Conservation (phyloP, 1,140 invertebrate genomes). For the Euwallacea similis region DNA sequence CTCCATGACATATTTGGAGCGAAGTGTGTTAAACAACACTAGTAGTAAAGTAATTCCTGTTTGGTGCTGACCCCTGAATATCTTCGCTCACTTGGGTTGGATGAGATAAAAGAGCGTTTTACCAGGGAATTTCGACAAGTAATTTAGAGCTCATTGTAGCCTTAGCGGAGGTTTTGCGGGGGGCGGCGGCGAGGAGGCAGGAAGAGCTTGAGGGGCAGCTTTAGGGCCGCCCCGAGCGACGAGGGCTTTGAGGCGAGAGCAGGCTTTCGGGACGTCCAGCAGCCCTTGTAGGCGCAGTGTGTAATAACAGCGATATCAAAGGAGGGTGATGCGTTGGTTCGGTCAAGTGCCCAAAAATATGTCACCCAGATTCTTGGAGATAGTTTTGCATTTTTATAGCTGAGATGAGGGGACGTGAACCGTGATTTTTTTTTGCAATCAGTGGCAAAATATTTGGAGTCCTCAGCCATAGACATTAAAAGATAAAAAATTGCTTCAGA, state of each 20-base stretch:
- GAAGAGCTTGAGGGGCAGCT: too few species aligned
- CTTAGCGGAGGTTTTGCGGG: too few species aligned
- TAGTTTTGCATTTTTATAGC: too few species aligned
- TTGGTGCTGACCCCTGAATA: slow-evolving; percentile 47
- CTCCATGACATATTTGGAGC: slow-evolving; percentile 39
- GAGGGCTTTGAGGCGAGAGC: too few species aligned
- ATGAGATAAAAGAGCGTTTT: slow-evolving; percentile 20
- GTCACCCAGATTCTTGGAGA: slow-evolving; percentile 15
- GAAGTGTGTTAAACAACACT: slow-evolving; percentile 36
- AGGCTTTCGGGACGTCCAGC: background rate
- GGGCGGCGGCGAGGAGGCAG: too few species aligned
- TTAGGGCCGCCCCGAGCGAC: too few species aligned
- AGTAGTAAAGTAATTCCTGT: slow-evolving; percentile 46
- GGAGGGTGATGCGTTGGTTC: slow-evolving; percentile 6
- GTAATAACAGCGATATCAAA: slow-evolving; percentile 10
- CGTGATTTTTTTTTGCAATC: too few species aligned
- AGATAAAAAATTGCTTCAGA: slow-evolving; percentile 12
- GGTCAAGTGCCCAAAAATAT: slow-evolving; percentile 10
- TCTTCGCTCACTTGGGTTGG: slow-evolving; percentile 19
- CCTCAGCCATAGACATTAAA: background rate
- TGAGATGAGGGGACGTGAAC: too few species aligned
- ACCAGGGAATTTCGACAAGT: slow-evolving; percentile 4
- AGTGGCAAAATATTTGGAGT: too few species aligned
- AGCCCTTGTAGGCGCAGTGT: slow-evolving; percentile 3
- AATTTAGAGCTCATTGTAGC: background rate